phyloP scores from a whole-genome alignment of 2,888 invertebrate genomes.

The Hesperia comma region DNA sequence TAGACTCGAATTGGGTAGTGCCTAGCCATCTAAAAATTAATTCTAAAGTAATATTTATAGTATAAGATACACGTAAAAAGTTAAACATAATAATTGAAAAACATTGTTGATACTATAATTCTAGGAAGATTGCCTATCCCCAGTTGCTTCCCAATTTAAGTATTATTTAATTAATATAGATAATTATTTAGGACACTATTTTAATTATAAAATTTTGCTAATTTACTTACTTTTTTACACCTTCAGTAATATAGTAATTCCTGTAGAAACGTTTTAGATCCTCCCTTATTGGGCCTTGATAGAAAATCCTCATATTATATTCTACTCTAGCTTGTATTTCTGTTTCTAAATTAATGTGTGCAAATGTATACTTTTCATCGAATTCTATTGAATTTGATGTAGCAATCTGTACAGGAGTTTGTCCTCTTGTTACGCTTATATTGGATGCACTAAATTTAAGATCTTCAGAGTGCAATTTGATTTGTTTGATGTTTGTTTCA shows the following conservation, averaged over 20 bases:
- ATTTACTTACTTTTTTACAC: slow-evolving; percentile 79
- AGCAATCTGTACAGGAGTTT: slow-evolving; percentile 48
- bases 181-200: too few relatives aligned
- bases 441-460: slow-evolving; percentile 56
- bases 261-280: slow-evolving; percentile 86
- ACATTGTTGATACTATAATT: too few relatives aligned
- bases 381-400: slow-evolving; percentile 58
- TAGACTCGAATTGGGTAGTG: slow-evolving; percentile 88
- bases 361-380: slow-evolving; percentile 72
- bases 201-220: neutral
- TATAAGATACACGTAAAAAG: too few relatives aligned
- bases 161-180: too few relatives aligned
- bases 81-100: too few relatives aligned
- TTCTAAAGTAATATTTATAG: neutral
- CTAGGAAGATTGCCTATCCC: too few relatives aligned
- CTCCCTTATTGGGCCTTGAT: slow-evolving; percentile 80
- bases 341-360: slow-evolving; percentile 69
- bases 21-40: slow-evolving; percentile 82
- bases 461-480: slow-evolving; percentile 71
- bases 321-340: slow-evolving; percentile 60
- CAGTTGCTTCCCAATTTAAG: too few relatives aligned
- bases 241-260: slow-evolving; percentile 80
- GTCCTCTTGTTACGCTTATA: slow-evolving; percentile 56
- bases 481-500: slow-evolving; percentile 55
- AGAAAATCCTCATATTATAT: slow-evolving; percentile 80